Evolutionary conservation across 1,140 invertebrate species (phyloP).

Genomic region (Ceratina japonica): DNA sequence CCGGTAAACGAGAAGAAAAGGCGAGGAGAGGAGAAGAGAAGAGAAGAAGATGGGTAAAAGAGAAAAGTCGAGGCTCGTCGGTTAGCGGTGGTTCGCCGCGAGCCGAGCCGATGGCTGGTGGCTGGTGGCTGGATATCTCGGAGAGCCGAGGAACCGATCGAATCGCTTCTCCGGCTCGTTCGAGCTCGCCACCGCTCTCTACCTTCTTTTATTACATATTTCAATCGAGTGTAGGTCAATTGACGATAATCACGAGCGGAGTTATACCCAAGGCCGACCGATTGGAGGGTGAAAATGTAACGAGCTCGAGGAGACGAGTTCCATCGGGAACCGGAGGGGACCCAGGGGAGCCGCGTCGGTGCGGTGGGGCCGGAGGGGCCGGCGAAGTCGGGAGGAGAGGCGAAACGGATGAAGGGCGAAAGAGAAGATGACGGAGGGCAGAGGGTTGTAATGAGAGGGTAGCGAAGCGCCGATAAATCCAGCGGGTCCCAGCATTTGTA

Average conservation of each 20-base stretch:
- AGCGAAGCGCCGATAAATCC: constrained; percentile 79
- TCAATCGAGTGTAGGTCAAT: constrained; percentile 66
- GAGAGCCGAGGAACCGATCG: constrained; percentile 22
- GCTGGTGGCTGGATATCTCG: constrained; percentile 33
- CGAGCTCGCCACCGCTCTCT: neutral
- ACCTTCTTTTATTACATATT: constrained; percentile 62
- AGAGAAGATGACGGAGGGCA: constrained; percentile 60
- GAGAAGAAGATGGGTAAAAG: neutral
- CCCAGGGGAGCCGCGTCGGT: neutral
- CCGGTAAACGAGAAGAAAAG: neutral
- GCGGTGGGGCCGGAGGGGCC: too few species aligned
- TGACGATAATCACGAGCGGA: constrained; percentile 63
- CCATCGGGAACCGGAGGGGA: neutral
- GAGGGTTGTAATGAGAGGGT: constrained; percentile 78
- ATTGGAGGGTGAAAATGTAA: constrained; percentile 71
- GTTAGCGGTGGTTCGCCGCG: constrained; percentile 30
- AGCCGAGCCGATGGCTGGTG: constrained; percentile 43
- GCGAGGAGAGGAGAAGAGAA: neutral
- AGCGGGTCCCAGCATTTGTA: constrained; percentile 79
- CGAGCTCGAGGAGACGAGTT: constrained; percentile 25
- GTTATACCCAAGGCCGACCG: constrained; percentile 63
- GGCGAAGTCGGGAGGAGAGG: neutral
- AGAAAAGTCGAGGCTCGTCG: neutral
- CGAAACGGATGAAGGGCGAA: constrained; percentile 36
- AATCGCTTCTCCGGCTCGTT: constrained; percentile 31